Conservation (phyloP, 2,113 vertebrate species). For the Neotragus pygmaeus region DNA sequence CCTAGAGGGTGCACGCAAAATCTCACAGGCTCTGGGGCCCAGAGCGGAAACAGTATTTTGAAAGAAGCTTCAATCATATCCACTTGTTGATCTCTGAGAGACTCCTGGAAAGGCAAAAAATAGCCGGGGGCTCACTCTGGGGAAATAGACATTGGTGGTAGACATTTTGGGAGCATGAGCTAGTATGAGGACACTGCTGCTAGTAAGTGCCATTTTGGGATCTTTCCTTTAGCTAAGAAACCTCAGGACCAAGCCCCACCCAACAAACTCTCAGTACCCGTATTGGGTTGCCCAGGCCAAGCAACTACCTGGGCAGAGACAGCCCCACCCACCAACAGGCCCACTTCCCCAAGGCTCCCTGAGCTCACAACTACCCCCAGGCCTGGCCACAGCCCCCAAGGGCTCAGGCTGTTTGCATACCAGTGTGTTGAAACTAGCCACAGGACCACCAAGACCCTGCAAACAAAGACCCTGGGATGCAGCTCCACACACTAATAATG, state of each 20-base stretch:
- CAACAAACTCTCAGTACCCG: not conserved
- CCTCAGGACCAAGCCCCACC: not conserved
- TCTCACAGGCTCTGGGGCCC: not conserved
- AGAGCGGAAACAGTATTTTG: not conserved
- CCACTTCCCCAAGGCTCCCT: fast-evolving
- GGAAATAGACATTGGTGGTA: not conserved
- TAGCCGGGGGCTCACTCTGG: not conserved
- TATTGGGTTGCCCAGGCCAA: not conserved
- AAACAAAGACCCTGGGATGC: not conserved
- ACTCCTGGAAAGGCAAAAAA: not conserved
- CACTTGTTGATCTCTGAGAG: not conserved
- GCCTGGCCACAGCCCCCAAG: not conserved
- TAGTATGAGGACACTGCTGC: not conserved
- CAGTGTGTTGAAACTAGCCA: not conserved
- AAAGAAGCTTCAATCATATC: not conserved
- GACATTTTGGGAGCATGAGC: not conserved
- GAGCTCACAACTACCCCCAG: not conserved
- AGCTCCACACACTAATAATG: not conserved
- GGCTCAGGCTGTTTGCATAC: not conserved
- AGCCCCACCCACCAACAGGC: not conserved
- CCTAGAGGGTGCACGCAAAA: not conserved
- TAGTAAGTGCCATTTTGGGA: not conserved
- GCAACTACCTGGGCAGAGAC: not conserved
- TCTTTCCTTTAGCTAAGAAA: not conserved
- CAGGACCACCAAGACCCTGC: not conserved